Evolutionary conservation across 2,888 invertebrate genomes (phyloP), one percentile per base, ranked within the genome.

Genomic region (Andricus curvator): DNA sequence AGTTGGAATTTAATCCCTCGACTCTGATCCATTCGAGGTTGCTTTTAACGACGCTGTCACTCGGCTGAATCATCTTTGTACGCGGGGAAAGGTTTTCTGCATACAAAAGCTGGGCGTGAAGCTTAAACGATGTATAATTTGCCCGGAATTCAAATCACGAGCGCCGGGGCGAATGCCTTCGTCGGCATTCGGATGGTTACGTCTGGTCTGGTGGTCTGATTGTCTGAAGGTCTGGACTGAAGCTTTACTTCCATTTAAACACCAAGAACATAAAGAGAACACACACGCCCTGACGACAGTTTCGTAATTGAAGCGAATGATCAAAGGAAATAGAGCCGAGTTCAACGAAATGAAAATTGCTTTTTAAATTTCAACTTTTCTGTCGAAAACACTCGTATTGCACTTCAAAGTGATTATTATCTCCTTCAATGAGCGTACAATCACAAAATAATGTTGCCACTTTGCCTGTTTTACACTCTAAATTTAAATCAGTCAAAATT

Each of bases 41-140:
- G 48, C 20, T 70, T 51, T 70, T 70, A 70, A 94, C 84, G 2
- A 92, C 93, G 88, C 94, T 93, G 85, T 94, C n/a, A 87, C 83
- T 33, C 90, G 88, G 1, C 93, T 92, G 37, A 37, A 37, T 37
- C 1, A 93, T 93, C 94, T 70, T 51, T 51, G 70, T 70, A 25
- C 5, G 20, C 29, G 51, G 48, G 48, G 74, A 51, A 56, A n/a
- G 51, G 74, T 33, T 74, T 74, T 56, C 29, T 74, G 74, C 74
- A 74, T 56, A 74, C 74, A 74, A 74, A 74, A 56, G 56, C 56
- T 74, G 74, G n/a, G 74, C 25, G 56, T 29, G 56, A 56, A 74
- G 74, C 56, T 74, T 74, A 51, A 74, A 74, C 56, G 74, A 74
- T 74, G n/a, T 56, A 56, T 74, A 74, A 74, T 74, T 74, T 48